phyloP scores from a whole-genome alignment of 2,797 vertebrate species.

The Pangasius macronema region DNA sequence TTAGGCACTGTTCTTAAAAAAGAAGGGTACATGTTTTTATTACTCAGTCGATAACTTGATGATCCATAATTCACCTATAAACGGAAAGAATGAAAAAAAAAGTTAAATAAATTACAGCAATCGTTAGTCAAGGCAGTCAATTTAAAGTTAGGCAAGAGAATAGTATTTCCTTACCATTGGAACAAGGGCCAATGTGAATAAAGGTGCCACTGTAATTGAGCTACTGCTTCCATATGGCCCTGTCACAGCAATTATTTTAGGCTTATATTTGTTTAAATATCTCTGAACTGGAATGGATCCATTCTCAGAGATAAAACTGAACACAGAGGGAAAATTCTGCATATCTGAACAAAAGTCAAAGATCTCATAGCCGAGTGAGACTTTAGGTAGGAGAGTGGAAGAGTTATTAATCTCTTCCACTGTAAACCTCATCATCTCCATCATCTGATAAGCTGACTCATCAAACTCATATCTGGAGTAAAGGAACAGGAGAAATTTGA shows the following conservation, averaged over 20 bases:
- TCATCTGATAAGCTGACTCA: conserved; percentile 55
- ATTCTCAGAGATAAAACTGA: conserved; percentile 49
- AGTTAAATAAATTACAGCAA: neutral
- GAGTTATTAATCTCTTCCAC: conserved; percentile 73
- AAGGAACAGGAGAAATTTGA: neutral
- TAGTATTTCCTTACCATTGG: conserved; percentile 53
- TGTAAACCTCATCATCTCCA: conserved; percentile 72
- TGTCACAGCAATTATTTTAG: conserved; percentile 51
- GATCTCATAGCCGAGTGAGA: conserved; percentile 72
- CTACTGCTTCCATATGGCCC: conserved; percentile 50
- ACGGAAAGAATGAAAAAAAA: conserved; percentile 23
- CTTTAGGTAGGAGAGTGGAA: conserved; percentile 61
- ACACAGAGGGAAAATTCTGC: conserved; percentile 48
- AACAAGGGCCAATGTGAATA: conserved; percentile 53
- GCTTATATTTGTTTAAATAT: conserved; percentile 17
- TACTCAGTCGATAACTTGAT: conserved; percentile 62
- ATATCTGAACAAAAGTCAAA: conserved; percentile 66
- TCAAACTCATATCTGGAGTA: conserved; percentile 27
- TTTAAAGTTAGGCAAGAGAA: neutral
- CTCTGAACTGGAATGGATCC: conserved; percentile 39
- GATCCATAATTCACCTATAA: conserved; percentile 73
- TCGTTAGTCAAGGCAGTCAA: neutral
- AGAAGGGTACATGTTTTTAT: conserved; percentile 69
- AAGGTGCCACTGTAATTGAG: conserved; percentile 43
- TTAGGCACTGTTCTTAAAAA: conserved; percentile 79